Evolutionary conservation across 1,140 invertebrate genomes (phyloP), one percentile per base, ranked within the genome.

Genomic region (Scaptodrosophila lebanonensis): DNA sequence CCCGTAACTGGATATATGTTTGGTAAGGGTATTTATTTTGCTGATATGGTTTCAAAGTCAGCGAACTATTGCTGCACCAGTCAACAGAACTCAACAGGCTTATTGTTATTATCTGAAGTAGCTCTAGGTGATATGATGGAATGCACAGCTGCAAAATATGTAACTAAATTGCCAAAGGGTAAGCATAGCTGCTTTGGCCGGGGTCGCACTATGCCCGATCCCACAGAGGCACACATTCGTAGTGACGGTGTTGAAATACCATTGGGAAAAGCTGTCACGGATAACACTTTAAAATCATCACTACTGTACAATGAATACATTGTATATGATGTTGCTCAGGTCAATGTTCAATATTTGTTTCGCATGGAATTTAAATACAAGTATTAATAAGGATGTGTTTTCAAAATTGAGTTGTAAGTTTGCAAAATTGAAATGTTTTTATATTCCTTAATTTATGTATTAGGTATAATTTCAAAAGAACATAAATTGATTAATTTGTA

Each of bases 31-130:
- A 91, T 94, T 45, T 99, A 99, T 87, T 99, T 99, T 89, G 97
- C 98, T 2, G 98, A 99, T 87, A 98, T 99, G 96, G 97, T 99
- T 0, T 97, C 96, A 0, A 99, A 99, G 87, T 98, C 97, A 1
- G 98, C 98, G 0, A 99, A 99, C 87, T 99, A 99, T 87, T 99
- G 98, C 89, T 93, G 91, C 63, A 94, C 97, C 1, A 92, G 89
- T 39, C 88, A 88, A 1, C 66, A 84, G 32, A 93, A 93, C 84
- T 90, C 92, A 8, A 91, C 91, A 7, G 98, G 97, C 47, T 86
- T 99, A 8, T 79, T 99, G 87, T 66, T 99, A 63, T 89, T 99
- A 0, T 98, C 97, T 87, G 97, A 99, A 86, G 98, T 99, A 0
- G 97, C 97, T 9, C 89, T 99, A 2, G 98, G 97, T 9, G 93